A percentile compares a stretch with the other conserved stretches of the same genome.
Conservation (phyloP, 2,113 vertebrate genomes). For the Scalopus aquaticus region DNA sequence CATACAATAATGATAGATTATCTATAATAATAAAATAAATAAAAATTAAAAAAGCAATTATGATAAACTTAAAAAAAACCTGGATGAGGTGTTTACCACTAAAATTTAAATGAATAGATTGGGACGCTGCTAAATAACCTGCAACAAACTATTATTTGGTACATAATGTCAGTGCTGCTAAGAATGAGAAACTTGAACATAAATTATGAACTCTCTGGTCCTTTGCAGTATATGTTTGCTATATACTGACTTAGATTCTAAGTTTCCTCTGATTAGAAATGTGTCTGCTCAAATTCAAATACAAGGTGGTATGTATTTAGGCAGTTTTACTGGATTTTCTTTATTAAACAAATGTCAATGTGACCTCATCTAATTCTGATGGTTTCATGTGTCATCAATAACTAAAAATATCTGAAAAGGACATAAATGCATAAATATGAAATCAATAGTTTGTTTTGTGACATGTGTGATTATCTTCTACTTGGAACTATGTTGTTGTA, state of each 20-base stretch:
- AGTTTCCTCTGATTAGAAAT: background rate
- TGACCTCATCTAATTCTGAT: background rate
- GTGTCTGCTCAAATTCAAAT: background rate
- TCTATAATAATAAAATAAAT: no score
- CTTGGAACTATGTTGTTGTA: no score
- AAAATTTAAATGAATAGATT: background rate
- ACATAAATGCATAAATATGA: background rate
- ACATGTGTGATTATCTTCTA: background rate
- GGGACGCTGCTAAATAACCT: background rate
- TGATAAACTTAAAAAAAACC: no score
- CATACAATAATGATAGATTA: no score
- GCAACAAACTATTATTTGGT: background rate
- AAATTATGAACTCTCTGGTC: background rate
- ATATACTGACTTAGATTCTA: background rate
- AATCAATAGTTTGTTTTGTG: background rate
- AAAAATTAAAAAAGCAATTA: no score
- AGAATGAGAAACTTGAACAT: background rate
- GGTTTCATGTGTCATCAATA: background rate
- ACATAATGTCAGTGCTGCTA: background rate
- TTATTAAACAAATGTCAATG: background rate
- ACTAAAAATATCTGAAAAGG: background rate
- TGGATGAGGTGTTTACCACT: no score
- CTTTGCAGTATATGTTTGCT: background rate
- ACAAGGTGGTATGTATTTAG: background rate
- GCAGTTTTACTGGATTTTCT: background rate